A percentile compares a stretch with the other conserved stretches of the same genome.
Evolutionary conservation across 2,113 vertebrate genomes (phyloP).

Genomic region (Naja naja): DNA sequence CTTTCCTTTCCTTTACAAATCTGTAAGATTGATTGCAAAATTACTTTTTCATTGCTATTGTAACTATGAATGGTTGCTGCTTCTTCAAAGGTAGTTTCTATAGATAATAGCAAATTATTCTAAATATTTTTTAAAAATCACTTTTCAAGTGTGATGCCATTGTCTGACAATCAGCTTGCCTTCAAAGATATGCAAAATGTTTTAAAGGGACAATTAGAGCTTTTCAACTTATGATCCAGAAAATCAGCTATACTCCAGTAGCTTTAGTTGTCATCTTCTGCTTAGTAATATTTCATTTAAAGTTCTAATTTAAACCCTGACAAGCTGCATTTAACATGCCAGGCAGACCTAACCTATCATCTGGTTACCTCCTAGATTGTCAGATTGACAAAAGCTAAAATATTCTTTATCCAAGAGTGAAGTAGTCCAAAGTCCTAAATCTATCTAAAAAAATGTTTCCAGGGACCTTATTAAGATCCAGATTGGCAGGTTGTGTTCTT

Average conservation of each 20-base stretch:
- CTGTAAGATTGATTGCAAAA: neutral
- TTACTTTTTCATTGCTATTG: neutral
- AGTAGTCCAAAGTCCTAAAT: no score
- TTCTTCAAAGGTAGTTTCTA: neutral
- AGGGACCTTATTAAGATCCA: neutral
- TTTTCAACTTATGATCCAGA: neutral
- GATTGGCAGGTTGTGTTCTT: neutral
- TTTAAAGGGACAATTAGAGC: neutral
- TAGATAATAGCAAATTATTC: neutral
- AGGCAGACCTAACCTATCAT: neutral
- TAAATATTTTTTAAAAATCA: neutral
- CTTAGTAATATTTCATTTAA: neutral
- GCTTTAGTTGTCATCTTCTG: neutral
- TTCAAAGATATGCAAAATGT: neutral
- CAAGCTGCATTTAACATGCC: neutral
- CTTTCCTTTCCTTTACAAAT: neutral
- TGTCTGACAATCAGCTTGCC: neutral
- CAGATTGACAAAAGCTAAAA: neutral
- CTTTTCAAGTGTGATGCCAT: neutral
- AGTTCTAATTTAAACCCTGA: neutral
- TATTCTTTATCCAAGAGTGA: neutral
- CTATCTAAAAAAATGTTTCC: neutral
- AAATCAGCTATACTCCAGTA: neutral
- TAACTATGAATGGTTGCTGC: neutral
- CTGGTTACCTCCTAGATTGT: neutral